Evolutionary conservation across 2,797 vertebrate genomes (phyloP).

Genomic region (Lutjanus argentimaculatus): DNA sequence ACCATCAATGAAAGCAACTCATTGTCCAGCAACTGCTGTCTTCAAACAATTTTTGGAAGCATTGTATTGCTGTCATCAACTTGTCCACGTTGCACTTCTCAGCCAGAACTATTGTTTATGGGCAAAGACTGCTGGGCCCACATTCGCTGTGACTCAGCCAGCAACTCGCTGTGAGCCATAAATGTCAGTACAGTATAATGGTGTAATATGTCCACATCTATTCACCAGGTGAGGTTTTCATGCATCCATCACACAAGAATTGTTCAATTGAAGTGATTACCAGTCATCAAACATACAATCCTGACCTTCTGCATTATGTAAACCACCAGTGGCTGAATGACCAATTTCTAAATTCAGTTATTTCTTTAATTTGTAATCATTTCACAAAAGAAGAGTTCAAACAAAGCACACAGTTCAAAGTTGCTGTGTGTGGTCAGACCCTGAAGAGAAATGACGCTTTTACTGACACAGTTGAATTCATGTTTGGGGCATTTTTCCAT

Average conservation of each 20-base stretch:
- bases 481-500: background rate
- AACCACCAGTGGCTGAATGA: background rate
- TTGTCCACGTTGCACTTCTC: conserved; percentile 23
- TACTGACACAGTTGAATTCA: background rate
- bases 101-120: conserved; percentile 9
- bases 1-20: background rate
- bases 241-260: background rate
- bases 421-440: background rate
- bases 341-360: background rate
- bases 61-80: conserved; percentile 36
- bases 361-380: background rate
- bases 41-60: background rate
- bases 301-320: background rate
- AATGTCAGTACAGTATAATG: background rate
- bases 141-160: conserved; percentile 9
- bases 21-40: conserved; percentile 3
- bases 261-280: background rate
- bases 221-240: conserved; percentile 3
- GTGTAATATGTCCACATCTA: conserved; percentile 3
- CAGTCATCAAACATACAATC: background rate
- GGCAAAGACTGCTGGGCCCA: background rate
- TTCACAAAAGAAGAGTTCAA: background rate
- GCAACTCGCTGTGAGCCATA: conserved; percentile 18
- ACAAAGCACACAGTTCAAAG: background rate
- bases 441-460: background rate